Evolutionary conservation across 2,797 vertebrate genomes (phyloP), one percentile per base, ranked within the genome.

Genomic region (Etheostoma nigrum): DNA sequence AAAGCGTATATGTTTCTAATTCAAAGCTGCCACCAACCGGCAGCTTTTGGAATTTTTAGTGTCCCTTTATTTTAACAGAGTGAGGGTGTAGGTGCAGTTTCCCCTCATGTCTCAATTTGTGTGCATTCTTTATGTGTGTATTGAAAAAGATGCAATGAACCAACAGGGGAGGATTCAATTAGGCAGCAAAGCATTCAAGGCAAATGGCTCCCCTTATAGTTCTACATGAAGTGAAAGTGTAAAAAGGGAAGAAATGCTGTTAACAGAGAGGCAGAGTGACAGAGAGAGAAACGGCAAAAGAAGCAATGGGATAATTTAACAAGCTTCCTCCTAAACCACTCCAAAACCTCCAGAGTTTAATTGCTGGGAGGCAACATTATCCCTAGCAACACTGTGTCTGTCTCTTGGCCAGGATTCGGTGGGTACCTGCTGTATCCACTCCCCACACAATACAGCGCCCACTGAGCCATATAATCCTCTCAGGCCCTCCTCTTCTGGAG

Each of bases 401-500:
- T 87, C 80, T 90, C 79, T 83, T 89, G 90, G 90, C 89, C 78
- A 74, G 80, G 84, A 86, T 85, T 88, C 84, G 86, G 76, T 23
- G 78, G 89, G 76, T 90, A 91, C 90, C 91, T 92, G 92, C 91
- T 88, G 86, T 82, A 93, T 91, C 90, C 90, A 86, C 92, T 88
- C 89, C 81, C 88, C 66, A 63, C 90, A 92, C 90, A 89, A 91
- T 85, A 23, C 90, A 74, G 84, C 84, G 73, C 89, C 91, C 90
- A 88, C 89, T 91, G 90, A 92, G 92, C 91, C 91, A 87, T 82
- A 88, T 94, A 93, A 94, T 93, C 92, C 92, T 89, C 93, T 87
- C 91, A 86, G 90, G 88, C 90, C 90, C 86, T 88, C 86, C 89
- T 92, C 90, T 90, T 81, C 90, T 81, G 66, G 81, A 91, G 86